phyloP scores from a whole-genome alignment of 2,888 invertebrate species.

The Gerris lacustris region DNA sequence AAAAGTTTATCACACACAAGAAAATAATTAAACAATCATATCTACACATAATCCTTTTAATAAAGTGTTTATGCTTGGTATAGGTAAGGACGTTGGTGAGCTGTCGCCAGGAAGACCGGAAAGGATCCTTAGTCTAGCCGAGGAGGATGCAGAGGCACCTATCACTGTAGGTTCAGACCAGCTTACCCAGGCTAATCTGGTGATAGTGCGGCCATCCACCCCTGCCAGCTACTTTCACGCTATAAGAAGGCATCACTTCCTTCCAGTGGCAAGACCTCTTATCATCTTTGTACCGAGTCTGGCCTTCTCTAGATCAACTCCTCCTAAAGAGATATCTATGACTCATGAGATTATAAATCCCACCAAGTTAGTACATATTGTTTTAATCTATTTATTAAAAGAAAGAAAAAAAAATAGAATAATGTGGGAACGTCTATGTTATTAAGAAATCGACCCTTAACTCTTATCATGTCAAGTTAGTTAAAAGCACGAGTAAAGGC shows the following conservation, averaged over 20 bases:
- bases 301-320: neutral
- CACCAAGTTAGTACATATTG: neutral
- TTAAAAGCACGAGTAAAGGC: no score
- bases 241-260: neutral
- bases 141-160: neutral
- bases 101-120: neutral
- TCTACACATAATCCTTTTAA: no score
- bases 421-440: no score
- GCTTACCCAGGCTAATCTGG: neutral
- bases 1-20: no score
- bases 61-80: neutral
- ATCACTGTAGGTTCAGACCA: neutral
- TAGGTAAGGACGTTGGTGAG: neutral
- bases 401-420: no score
- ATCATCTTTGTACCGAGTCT: constrained; percentile 4
- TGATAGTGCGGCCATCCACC: neutral
- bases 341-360: neutral
- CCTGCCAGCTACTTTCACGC: constrained; percentile 6
- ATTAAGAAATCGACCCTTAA: no score
- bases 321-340: neutral
- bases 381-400: neutral
- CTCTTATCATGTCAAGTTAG: no score
- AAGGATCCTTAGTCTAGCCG: neutral
- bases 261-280: neutral
- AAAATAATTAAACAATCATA: no score